Evolutionary conservation across 2,888 invertebrate genomes (phyloP), one percentile per base, ranked within the genome.

Genomic region (Agrotis ipsilon): DNA sequence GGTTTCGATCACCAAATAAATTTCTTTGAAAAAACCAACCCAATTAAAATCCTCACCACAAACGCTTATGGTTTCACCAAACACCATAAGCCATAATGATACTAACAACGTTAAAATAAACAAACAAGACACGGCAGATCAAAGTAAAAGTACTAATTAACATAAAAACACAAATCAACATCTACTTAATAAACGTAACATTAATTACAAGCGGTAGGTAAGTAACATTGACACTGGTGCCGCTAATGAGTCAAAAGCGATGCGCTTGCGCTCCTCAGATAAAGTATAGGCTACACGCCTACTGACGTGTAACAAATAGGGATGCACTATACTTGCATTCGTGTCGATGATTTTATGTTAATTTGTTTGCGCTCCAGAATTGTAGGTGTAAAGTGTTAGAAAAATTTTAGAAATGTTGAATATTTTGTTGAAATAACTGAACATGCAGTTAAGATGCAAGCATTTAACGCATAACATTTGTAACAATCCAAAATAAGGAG

Each of bases 171-270:
- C 63, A 75, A 80, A 73, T 75, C 82, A 83, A 82, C 77, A 77
- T 79, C 52, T 75, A 75, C 75, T 80, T 83, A 83, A 81, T 82
- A 81, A 84, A 86, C 82, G 81, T 81, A 80, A 80, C 75, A 74
- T 80, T 82, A 81, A 86, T 71, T 78, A 70, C 65, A 58, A 70
- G 58, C 77, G 63, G 78, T 84, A 78, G 80, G 80, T 76, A 71
- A 75, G 78, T 84, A 84, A 88, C 92, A 91, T 91, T 92, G 93
- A 92, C 92, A 91, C 91, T 93, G 92, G 87, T 86, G 86, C 80
- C 79, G 81, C 86, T 91, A 91, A 89, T 91, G 89, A 91, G 79
- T 89, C 73, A 75, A 75, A 80, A 66, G 62, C 78, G 69, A 72
- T 81, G 82, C 82, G 78, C 63, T 60, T 61, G 72, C 81, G 61